Conservation (phyloP, 2,113 vertebrate species). For the Megalops atlanticus region DNA sequence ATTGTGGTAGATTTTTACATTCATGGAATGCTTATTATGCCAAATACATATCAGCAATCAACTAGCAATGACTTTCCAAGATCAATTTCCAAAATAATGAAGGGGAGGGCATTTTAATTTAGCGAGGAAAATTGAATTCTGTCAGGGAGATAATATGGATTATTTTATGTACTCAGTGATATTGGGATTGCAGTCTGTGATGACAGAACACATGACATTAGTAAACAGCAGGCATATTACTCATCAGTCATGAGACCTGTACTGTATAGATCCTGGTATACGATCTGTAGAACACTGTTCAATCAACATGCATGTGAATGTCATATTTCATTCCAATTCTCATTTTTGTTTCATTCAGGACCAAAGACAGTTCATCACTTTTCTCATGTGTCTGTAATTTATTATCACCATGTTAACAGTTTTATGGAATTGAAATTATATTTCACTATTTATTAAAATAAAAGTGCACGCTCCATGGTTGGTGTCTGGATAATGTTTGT, state of each 20-base stretch:
- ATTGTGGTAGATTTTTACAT: background rate
- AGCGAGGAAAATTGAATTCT: conserved; percentile 58
- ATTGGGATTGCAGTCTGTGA: conserved; percentile 10
- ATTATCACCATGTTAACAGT: background rate
- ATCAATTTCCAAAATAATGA: conserved; percentile 30
- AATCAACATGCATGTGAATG: background rate
- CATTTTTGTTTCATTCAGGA: background rate
- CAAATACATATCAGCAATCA: conserved; percentile 27
- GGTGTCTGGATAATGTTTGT: background rate
- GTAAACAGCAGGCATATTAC: conserved; percentile 3
- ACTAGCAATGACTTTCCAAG: conserved; percentile 25
- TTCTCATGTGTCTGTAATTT: background rate
- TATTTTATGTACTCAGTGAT: conserved; percentile 28
- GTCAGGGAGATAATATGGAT: conserved; percentile 55
- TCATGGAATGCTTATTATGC: background rate
- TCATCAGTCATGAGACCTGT: background rate
- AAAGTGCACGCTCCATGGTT: background rate
- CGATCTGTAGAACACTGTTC: background rate
- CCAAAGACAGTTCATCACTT: background rate
- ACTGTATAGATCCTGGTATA: background rate
- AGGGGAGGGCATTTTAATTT: conserved; percentile 53
- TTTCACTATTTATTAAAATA: background rate
- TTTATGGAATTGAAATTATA: background rate
- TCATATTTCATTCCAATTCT: background rate
- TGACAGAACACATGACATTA: conserved; percentile 13